Conservation (phyloP, 2,113 vertebrate genomes). For the Tapirus terrestris region DNA sequence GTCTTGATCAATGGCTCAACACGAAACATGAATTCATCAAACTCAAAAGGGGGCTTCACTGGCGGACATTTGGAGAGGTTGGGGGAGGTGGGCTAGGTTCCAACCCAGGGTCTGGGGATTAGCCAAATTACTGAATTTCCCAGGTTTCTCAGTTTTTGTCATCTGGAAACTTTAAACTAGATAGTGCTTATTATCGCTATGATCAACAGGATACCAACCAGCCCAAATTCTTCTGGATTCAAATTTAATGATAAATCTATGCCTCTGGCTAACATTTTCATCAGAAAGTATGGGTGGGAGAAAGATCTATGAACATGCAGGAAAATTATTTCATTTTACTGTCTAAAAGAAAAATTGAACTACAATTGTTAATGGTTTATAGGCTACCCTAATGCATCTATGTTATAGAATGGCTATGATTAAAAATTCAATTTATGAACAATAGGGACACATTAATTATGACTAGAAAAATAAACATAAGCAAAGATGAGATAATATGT, state of each 20-base stretch:
- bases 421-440: slow-evolving; percentile 75
- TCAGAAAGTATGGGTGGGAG: neutral
- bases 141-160: neutral
- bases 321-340: slow-evolving; percentile 19
- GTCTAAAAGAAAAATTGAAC: slow-evolving; percentile 59
- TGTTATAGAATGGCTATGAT: slow-evolving; percentile 77
- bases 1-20: neutral
- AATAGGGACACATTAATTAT: slow-evolving; percentile 81
- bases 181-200: neutral
- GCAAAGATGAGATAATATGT: slow-evolving; percentile 69
- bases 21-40: neutral
- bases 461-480: slow-evolving; percentile 75
- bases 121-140: neutral
- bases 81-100: neutral
- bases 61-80: fast-evolving
- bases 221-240: neutral
- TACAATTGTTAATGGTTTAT: slow-evolving; percentile 51
- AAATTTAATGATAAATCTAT: neutral
- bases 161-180: neutral
- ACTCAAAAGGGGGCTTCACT: neutral
- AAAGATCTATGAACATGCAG: neutral
- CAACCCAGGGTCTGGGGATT: neutral
- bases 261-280: neutral
- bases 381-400: slow-evolving; percentile 62
- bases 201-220: neutral